Evolutionary conservation across 2,888 invertebrate species (phyloP).

Genomic region (Eupithecia centaureata): DNA sequence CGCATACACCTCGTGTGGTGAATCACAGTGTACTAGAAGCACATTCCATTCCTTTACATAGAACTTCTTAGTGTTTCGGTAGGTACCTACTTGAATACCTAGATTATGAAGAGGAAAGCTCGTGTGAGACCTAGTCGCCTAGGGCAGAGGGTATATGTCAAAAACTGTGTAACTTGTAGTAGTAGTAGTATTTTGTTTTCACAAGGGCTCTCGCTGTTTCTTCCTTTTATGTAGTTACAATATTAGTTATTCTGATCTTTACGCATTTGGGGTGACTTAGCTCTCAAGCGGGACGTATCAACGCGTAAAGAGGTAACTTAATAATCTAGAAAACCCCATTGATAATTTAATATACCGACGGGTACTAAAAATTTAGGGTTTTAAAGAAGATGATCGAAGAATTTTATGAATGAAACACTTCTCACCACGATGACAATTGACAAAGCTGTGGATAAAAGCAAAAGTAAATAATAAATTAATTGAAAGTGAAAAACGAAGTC

Average conservation of each 20-base stretch:
- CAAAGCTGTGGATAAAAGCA: conserved; percentile 32
- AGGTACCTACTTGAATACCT: neutral
- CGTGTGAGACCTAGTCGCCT: neutral
- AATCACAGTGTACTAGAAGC: conserved; percentile 30
- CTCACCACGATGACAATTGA: conserved; percentile 17
- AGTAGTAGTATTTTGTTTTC: too few relatives aligned
- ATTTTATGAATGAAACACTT: conserved; percentile 3
- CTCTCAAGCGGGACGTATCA: neutral
- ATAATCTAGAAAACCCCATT: neutral
- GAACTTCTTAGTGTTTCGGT: neutral
- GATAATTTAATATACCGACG: neutral
- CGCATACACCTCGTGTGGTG: conserved; percentile 37
- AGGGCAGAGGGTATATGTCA: too few relatives aligned
- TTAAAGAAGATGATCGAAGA: neutral
- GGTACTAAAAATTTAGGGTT: neutral
- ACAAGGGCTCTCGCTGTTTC: too few relatives aligned
- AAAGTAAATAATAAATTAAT: conserved; percentile 34
- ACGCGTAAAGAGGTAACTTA: neutral
- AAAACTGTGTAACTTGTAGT: too few relatives aligned
- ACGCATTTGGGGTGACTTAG: neutral
- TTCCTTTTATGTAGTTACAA: too few relatives aligned
- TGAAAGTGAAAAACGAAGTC: conserved; percentile 40
- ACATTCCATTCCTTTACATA: neutral
- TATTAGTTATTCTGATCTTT: too few relatives aligned
- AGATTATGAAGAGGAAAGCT: neutral